These are phyloP conservation scores for Chrysocyon brachyurus DNA, from an alignment of 2,797 vertebrate genomes.

Conservation along the genomic window DNA sequence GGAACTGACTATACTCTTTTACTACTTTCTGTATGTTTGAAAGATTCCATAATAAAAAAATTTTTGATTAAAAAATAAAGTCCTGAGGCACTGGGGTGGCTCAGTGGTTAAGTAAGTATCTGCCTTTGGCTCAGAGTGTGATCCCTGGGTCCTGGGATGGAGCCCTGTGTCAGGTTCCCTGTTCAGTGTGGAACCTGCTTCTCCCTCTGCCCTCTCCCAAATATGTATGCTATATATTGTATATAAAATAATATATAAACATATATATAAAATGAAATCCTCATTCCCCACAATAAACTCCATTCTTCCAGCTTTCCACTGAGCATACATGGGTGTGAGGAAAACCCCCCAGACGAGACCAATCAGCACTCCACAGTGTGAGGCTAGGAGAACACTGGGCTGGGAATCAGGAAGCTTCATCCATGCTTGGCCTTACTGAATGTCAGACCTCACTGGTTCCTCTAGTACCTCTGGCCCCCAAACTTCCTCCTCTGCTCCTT, in stretches of 20 bases:
- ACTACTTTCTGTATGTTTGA: neutral
- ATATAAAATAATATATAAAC: no score
- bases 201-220: no score
- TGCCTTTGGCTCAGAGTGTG: no score
- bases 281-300: neutral
- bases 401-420: neutral
- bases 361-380: neutral
- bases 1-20: neutral
- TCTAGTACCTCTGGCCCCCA: neutral
- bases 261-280: neutral
- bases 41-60: neutral
- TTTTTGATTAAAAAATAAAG: neutral
- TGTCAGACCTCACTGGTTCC: neutral
- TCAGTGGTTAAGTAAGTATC: neutral
- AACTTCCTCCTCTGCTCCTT: conserved; percentile 12
- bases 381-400: neutral
- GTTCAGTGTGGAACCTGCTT: neutral
- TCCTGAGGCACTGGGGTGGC: no score
- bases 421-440: neutral
- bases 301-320: neutral
- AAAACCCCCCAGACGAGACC: neutral
- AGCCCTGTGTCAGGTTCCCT: neutral
- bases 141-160: neutral
- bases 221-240: no score
- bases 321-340: neutral